Conservation (phyloP, 2,888 invertebrate species). For the Drosophila mayaguana region DNA sequence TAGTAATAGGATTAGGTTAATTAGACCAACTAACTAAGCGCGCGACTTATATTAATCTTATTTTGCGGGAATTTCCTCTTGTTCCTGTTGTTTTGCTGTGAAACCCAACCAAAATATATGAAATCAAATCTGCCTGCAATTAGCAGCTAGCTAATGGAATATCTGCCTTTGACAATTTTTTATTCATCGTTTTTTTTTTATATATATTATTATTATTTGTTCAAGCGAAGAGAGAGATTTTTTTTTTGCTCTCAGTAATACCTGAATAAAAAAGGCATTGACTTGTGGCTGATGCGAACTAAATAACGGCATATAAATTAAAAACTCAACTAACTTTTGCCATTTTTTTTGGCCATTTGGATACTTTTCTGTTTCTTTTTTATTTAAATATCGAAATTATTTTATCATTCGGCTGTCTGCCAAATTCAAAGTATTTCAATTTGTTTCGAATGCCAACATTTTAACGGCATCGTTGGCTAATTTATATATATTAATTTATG, state of each 20-base stretch:
- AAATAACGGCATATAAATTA: constrained; percentile 4
- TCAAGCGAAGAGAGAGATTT: constrained; percentile 3
- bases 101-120: constrained; percentile 40
- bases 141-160: constrained; percentile 63
- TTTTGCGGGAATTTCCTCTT: neutral
- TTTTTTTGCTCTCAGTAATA: neutral
- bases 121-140: constrained; percentile 44
- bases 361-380: constrained; percentile 2
- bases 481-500: constrained; percentile 2
- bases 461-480: neutral
- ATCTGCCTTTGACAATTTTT: constrained; percentile 20
- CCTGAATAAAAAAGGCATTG: constrained; percentile 21
- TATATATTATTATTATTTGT: constrained; percentile 2
- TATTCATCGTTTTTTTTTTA: neutral
- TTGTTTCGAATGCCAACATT: constrained; percentile 39
- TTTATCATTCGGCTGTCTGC: constrained; percentile 51
- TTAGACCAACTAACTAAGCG: constrained; percentile 9
- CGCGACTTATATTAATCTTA: neutral
- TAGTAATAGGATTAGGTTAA: constrained; percentile 1
- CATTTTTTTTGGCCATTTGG: neutral
- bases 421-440: constrained; percentile 48
- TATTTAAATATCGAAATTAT: constrained; percentile 11
- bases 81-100: constrained; percentile 21
- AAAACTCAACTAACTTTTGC: neutral
- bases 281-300: neutral